Percentiles rank a stretch among this genome's conserved stretches.
Evolutionary conservation across 2,113 vertebrate genomes (phyloP).

Genomic region (Podarcis cretensis): DNA sequence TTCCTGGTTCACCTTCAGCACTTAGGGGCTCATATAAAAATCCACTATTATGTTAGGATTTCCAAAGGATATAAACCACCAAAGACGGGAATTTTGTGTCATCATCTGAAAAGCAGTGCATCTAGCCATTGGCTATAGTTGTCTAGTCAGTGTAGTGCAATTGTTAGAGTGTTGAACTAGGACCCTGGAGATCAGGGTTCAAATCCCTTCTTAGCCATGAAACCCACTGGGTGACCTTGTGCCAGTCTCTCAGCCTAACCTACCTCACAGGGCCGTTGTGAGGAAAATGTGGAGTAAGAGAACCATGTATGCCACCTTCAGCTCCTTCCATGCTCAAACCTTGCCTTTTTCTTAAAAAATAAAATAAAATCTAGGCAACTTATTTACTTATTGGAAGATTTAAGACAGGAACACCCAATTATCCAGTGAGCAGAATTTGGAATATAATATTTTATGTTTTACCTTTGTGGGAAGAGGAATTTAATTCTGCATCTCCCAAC

Average conservation of each 20-base stretch:
- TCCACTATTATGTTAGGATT: background rate
- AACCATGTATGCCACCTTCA: no score
- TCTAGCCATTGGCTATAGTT: background rate
- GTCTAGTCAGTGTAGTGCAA: no score
- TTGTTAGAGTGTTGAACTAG: no score
- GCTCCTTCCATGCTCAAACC: no score
- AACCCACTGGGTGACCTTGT: no score
- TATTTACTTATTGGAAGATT: background rate
- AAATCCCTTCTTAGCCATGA: no score
- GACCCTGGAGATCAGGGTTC: no score
- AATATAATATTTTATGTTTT: background rate
- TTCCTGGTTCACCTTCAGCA: background rate
- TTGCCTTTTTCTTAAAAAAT: no score
- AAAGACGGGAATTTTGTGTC: background rate
- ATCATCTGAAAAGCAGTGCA: background rate
- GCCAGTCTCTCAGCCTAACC: no score
- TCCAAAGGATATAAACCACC: background rate
- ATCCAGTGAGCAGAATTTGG: background rate
- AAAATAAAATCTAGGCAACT: no score
- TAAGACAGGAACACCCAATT: background rate
- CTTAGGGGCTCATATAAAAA: background rate
- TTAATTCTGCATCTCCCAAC: background rate
- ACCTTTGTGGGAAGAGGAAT: background rate
- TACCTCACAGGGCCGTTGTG: no score
- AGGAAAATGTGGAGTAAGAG: no score